Evolutionary conservation across 2,888 invertebrate species (phyloP), one percentile per base, ranked within the genome.

Genomic region (Dicranocentrus wangi): DNA sequence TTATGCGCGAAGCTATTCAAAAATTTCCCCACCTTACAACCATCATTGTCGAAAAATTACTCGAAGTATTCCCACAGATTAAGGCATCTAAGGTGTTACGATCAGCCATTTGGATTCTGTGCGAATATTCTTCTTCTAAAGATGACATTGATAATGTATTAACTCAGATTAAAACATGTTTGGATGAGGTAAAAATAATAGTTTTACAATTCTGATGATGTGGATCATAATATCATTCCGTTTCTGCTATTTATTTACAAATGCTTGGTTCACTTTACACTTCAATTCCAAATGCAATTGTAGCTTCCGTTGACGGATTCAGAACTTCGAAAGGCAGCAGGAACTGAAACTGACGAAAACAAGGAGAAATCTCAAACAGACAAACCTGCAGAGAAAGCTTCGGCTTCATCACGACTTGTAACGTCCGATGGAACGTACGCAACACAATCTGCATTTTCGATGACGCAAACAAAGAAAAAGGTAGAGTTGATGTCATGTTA

Each of bases 341-440:
- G 94, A 3, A 93, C 93, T 63, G 90, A 91, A 85, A 88, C 91
- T 5, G 91, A 91, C 21, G 92, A 92, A 69, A 90, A 89, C 81
- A 88, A 89, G 1, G 88, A 86, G 23, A 79, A 86, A 43, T 39
- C 39, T 39, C 39, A 39, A 39, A 53, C 82, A 43, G 55, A 71
- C 8, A 70, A 78, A 19, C 42, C 83, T 17, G 27, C 42, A 32
- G 69, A 69, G 7, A 68, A 80, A n/a, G 25, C n/a, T 23, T 28
- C 28, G 17, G 58, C 75, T 28, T 72, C 84, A 1, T 76, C 82
- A 3, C 68, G 85, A 71, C 90, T 96, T 81, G 98, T 99, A 53
- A 99, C 99, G 60, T 98, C 99, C 42, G 99, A 99, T 90, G 99
- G 99, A 21, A 98, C 99, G 0, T 99, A 99, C 89, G 99, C 99